A percentile compares a stretch with the other conserved stretches of the same genome.
phyloP scores from a whole-genome alignment of 2,113 vertebrate species.

The Mungos mungo region DNA sequence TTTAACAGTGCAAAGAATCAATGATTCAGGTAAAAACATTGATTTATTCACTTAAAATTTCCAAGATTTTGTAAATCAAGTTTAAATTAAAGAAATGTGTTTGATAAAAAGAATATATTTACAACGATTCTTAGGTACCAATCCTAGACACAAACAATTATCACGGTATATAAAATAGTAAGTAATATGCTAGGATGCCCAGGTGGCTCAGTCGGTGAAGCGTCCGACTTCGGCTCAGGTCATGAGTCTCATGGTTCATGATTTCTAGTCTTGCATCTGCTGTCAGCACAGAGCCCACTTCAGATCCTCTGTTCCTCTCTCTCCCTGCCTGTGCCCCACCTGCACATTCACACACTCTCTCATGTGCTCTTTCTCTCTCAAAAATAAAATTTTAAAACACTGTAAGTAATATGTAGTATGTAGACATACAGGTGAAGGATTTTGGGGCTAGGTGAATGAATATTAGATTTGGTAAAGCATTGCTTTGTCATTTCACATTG shows the following conservation, averaged over 20 bases:
- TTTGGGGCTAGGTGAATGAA: not conserved
- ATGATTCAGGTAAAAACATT: not conserved
- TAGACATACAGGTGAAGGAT: not conserved
- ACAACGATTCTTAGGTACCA: not conserved
- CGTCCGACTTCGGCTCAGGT: no score
- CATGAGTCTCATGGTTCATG: no score
- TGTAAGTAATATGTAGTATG: not conserved
- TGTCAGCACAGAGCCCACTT: no score
- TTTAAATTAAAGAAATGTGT: not conserved
- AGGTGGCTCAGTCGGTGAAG: no score
- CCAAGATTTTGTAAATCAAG: not conserved
- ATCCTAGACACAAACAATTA: not conserved
- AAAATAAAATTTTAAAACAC: not conserved
- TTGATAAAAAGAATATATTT: not conserved
- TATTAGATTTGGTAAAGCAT: not conserved
- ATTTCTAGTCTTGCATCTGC: no score
- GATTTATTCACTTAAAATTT: not conserved
- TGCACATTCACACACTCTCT: no score
- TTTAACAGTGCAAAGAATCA: not conserved
- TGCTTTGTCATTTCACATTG: not conserved
- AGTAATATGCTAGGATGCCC: not conserved
- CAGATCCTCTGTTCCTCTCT: no score
- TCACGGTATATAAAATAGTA: not conserved
- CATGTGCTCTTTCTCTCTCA: no score
- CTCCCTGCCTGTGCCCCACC: no score